Evolutionary conservation across 2,888 invertebrate genomes (phyloP).

Genomic region (Coelinius sp.): DNA sequence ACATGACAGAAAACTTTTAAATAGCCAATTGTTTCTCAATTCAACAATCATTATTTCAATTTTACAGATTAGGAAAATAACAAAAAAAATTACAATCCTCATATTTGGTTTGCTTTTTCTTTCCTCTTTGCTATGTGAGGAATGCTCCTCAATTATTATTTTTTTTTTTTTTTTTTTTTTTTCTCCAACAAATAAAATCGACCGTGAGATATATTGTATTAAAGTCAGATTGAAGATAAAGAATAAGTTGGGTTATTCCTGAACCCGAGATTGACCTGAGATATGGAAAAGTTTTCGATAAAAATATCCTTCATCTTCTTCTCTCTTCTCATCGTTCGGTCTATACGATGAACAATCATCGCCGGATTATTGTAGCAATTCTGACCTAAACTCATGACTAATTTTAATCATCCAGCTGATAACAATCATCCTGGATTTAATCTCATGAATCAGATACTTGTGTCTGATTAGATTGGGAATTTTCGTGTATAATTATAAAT

Average conservation of each 20-base stretch:
- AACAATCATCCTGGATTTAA: not conserved
- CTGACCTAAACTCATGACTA: not conserved
- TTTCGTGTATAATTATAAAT: constrained; percentile 10
- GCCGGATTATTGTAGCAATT: constrained; percentile 6
- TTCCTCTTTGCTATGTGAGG: too few relatives aligned
- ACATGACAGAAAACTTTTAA: too few relatives aligned
- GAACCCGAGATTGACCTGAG: constrained; percentile 26
- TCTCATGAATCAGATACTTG: not conserved
- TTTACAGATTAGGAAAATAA: not conserved
- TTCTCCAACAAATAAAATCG: constrained; percentile 17
- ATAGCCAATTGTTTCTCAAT: not conserved
- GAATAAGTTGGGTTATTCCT: constrained; percentile 34
- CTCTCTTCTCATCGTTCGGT: not conserved
- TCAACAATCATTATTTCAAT: not conserved
- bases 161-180: constrained; percentile 19
- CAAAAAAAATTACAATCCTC: too few relatives aligned
- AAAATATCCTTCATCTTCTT: not conserved
- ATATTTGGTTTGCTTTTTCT: too few relatives aligned
- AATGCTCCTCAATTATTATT: too few relatives aligned
- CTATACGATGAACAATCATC: constrained; percentile 20
- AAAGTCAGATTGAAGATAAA: constrained; percentile 16
- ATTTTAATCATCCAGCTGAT: constrained; percentile 3
- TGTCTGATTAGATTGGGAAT: not conserved
- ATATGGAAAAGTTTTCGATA: constrained; percentile 23
- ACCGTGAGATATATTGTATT: constrained; percentile 27